These are phyloP conservation scores for Pelecanoides urinatrix DNA, from an alignment of 2,113 vertebrate genomes.

Conservation along the genomic window DNA sequence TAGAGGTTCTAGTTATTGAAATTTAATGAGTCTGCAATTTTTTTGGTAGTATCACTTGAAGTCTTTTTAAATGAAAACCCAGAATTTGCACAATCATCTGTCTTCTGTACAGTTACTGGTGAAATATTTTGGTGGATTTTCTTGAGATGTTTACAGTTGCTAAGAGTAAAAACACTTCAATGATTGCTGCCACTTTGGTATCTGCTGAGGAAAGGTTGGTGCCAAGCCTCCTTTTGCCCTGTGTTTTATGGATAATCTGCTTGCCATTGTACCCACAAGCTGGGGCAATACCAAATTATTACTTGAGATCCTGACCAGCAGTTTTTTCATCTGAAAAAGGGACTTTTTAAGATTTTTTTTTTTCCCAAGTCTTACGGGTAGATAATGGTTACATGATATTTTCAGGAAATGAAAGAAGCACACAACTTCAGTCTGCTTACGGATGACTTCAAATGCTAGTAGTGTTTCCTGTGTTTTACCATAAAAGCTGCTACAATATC, in stretches of 20 bases:
- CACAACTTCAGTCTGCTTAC: neutral
- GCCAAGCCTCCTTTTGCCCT: neutral
- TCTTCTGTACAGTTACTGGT: neutral
- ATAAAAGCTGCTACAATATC: neutral
- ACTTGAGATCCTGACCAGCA: neutral
- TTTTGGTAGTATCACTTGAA: neutral
- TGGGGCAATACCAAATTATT: neutral
- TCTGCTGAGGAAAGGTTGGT: neutral
- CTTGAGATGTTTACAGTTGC: neutral
- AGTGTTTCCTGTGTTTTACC: neutral
- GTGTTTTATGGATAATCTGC: neutral
- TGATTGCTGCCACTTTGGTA: neutral
- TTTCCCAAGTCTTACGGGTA: neutral
- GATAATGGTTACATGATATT: neutral
- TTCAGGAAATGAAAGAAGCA: neutral
- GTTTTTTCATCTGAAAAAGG: neutral
- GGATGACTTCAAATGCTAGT: neutral
- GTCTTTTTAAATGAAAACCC: neutral
- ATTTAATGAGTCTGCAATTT: neutral
- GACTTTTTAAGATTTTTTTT: neutral
- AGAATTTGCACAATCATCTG: neutral
- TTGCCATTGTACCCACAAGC: neutral
- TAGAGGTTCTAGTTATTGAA: neutral
- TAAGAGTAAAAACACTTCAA: neutral
- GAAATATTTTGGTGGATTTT: neutral